Evolutionary conservation across 2,888 invertebrate species (phyloP).

Genomic region (Aspidiotus rigidus): DNA sequence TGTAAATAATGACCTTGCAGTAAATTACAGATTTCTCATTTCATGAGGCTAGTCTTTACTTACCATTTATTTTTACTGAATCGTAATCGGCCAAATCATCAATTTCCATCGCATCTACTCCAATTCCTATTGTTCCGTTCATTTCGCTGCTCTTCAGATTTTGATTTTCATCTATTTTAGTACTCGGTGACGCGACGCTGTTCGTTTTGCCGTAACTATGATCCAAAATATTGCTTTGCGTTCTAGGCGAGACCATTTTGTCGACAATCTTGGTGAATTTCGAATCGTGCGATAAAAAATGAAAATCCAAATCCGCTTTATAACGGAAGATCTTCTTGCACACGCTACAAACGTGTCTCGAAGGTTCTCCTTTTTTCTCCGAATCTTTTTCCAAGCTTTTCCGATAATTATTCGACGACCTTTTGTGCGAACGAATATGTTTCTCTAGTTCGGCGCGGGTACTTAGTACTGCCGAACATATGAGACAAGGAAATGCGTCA

Average conservation of each 20-base stretch:
- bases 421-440: neutral
- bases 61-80: neutral
- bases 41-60: no score
- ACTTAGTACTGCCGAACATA: neutral
- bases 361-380: neutral
- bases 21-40: no score
- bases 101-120: neutral
- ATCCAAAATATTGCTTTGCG: neutral
- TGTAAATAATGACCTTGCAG: no score
- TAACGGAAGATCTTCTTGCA: neutral
- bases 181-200: neutral
- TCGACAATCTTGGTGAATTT: neutral
- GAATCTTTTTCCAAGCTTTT: neutral
- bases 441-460: neutral
- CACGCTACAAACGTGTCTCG: neutral
- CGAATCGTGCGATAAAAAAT: neutral
- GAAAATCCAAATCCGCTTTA: neutral
- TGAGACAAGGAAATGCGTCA: neutral
- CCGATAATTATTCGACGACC: neutral
- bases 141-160: neutral
- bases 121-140: slow-evolving; percentile 1
- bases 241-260: neutral
- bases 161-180: neutral
- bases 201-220: neutral
- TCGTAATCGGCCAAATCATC: slow-evolving; percentile 2